A percentile compares a stretch with the other conserved stretches of the same genome.
These are phyloP conservation scores for Antheraea mylitta DNA, from an alignment of 1,140 invertebrate genomes.

Conservation along the genomic window DNA sequence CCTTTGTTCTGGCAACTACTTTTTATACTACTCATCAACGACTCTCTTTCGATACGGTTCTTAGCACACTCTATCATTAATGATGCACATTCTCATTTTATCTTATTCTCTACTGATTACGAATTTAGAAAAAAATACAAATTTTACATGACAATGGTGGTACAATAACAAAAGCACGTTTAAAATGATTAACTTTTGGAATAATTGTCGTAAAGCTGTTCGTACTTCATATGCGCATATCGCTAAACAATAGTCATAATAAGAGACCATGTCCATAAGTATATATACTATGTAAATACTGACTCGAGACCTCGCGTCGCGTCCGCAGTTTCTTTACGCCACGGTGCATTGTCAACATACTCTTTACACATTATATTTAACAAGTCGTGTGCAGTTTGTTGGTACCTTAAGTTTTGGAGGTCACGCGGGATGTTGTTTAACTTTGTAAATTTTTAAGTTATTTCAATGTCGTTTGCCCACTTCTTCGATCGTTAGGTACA, in stretches of 20 bases:
- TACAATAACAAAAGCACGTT: too few relatives aligned
- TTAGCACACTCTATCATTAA: too few relatives aligned
- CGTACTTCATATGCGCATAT: slow-evolving; percentile 44
- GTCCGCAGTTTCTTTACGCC: slow-evolving; percentile 13
- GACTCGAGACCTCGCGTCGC: slow-evolving; percentile 16
- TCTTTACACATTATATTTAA: slow-evolving; percentile 29
- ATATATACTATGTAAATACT: slow-evolving; percentile 48
- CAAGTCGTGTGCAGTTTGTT: neutral
- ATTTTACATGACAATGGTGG: too few relatives aligned
- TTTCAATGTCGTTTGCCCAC: neutral
- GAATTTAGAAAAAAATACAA: too few relatives aligned
- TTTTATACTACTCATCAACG: too few relatives aligned
- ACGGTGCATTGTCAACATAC: slow-evolving; percentile 18
- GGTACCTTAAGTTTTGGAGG: neutral
- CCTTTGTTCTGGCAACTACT: too few relatives aligned
- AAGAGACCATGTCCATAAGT: slow-evolving; percentile 21
- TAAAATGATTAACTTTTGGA: neutral
- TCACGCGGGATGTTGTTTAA: neutral
- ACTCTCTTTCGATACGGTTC: too few relatives aligned
- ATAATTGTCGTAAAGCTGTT: slow-evolving; percentile 2
- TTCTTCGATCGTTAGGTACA: too few relatives aligned
- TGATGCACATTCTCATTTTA: too few relatives aligned
- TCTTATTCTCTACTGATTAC: too few relatives aligned
- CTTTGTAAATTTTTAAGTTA: neutral
- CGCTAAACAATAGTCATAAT: slow-evolving; percentile 34